phyloP scores from a whole-genome alignment of 2,888 invertebrate species.

The Gandaritis pyraliata region DNA sequence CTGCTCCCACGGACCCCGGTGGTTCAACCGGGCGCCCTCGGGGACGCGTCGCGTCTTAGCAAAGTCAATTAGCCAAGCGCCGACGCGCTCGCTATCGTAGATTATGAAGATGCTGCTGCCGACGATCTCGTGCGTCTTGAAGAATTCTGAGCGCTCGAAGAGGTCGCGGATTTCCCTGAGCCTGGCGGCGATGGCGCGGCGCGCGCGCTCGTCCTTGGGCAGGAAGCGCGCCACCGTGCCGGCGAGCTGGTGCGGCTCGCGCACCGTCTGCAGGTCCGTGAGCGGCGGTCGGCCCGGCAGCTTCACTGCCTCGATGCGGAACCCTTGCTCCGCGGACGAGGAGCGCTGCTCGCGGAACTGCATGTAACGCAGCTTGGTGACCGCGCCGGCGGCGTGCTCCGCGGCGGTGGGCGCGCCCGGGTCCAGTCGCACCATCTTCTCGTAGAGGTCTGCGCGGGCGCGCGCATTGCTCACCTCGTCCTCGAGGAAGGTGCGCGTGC shows the following conservation, averaged over 20 bases:
- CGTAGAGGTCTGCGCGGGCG: conserved; percentile 94
- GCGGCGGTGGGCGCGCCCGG: conserved; percentile 92
- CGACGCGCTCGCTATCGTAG: conserved; percentile 94
- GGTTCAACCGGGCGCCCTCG: conserved; percentile 88
- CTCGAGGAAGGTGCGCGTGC: conserved; percentile 97
- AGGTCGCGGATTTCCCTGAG: conserved; percentile 90
- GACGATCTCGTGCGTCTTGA: conserved; percentile 95
- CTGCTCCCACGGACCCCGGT: conserved; percentile 92
- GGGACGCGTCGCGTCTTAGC: conserved; percentile 94
- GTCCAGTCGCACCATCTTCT: conserved; percentile 97
- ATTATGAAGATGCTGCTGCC: conserved; percentile 97
- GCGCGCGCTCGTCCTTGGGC: conserved; percentile 86
- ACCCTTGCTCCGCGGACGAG: conserved; percentile 96
- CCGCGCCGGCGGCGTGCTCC: conserved; percentile 92
- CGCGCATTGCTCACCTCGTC: conserved; percentile 95
- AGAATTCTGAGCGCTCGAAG: conserved; percentile 93
- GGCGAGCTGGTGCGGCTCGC: conserved; percentile 89
- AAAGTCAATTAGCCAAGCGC: conserved; percentile 98
- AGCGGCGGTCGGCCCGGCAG: conserved; percentile 92
- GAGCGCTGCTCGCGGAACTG: conserved; percentile 97
- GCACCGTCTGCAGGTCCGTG: conserved; percentile 94
- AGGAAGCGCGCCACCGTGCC: conserved; percentile 91
- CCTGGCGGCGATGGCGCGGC: conserved; percentile 88
- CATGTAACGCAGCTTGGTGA: conserved; percentile 99
- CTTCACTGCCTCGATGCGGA: conserved; percentile 98